Evolutionary conservation across 23 tunicate species (phyloP), one percentile per base, ranked within the genome.

Genomic region (Trididemnum miniatum): DNA sequence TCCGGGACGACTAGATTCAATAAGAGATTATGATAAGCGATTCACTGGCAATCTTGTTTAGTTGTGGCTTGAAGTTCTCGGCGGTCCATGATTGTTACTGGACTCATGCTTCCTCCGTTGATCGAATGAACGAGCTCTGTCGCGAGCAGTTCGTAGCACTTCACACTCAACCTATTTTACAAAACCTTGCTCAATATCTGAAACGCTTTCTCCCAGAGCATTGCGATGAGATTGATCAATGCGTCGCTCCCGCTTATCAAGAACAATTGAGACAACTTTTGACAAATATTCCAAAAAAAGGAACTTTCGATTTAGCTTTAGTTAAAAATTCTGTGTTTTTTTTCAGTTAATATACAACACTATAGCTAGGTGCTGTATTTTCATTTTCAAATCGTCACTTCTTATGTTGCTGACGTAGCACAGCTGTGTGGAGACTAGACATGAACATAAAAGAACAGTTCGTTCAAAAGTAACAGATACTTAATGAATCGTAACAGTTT

Each of bases 71-170:
- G 28, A 87, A 75, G 33, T 96, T 96, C 75, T 52, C 83, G 2
- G 87, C 99, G 7, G 86, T 96, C 27, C 99, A 96, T 50, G 99
- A 96, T 38, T 96, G 97, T 44, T 96, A 77, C 63, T 96, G 99
- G 99, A 87, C 89, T n/a, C 99, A 96, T 72, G 97, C 99, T 7
- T 72, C 84, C 62, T 52, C 79, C 20, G 88, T 96, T 9, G 97
- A 89, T 31, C 39, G 24, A 18, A 87, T 96, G 97, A 91, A 87
- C 77, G 71, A 31, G 27, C 44, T 91, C 3, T 86, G 96, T 62
- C 87, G 99, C 1, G 94, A 96, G 28, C 90, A 84, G 34, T 96
- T 96, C 64, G 79, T 96, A 7, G 76, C 82, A 27, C 88, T 92
- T 35, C 92, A 87, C 63, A 1, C 65, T n/a, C 92, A 87, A 34